Percentiles rank a stretch among this genome's conserved stretches.
Conservation (phyloP, 2,888 invertebrate species). For the Apodemia duryi region DNA sequence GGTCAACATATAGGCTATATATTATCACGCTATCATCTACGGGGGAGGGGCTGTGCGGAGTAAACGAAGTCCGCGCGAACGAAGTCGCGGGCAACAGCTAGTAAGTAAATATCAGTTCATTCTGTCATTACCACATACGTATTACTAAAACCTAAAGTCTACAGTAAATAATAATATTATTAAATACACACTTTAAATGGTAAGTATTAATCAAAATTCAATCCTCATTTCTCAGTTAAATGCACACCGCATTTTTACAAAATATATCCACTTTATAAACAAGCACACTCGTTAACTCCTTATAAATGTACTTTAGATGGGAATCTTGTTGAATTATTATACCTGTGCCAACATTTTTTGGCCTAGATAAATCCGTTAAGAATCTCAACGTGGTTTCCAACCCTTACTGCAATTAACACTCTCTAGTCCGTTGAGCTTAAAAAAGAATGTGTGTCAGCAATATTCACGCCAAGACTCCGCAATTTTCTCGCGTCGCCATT, state of each 20-base stretch:
- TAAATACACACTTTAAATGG: too few species aligned
- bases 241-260: conserved; percentile 31
- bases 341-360: conserved; percentile 38
- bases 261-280: conserved; percentile 30
- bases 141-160: too few species aligned
- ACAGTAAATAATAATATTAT: too few species aligned
- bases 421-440: conserved; percentile 36
- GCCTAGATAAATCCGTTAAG: conserved; percentile 42
- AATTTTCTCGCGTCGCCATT: conserved; percentile 33
- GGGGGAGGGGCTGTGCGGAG: too few species aligned
- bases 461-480: conserved; percentile 45
- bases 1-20: too few species aligned
- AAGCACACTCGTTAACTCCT: conserved; percentile 30
- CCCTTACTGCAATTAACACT: conserved; percentile 45
- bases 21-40: too few species aligned
- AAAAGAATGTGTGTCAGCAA: conserved; percentile 43
- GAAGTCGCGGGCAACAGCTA: too few species aligned
- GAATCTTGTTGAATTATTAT: conserved; percentile 36
- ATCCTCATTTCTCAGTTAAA: conserved; percentile 38
- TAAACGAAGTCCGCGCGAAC: too few species aligned
- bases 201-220: conserved; percentile 10
- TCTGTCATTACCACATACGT: too few species aligned
- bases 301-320: conserved; percentile 27
- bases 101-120: too few species aligned
- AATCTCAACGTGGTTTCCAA: conserved; percentile 34